Base-by-base conservation (phyloP, 2,113 vertebrate genomes). In the Taxidea taxus region DNA sequence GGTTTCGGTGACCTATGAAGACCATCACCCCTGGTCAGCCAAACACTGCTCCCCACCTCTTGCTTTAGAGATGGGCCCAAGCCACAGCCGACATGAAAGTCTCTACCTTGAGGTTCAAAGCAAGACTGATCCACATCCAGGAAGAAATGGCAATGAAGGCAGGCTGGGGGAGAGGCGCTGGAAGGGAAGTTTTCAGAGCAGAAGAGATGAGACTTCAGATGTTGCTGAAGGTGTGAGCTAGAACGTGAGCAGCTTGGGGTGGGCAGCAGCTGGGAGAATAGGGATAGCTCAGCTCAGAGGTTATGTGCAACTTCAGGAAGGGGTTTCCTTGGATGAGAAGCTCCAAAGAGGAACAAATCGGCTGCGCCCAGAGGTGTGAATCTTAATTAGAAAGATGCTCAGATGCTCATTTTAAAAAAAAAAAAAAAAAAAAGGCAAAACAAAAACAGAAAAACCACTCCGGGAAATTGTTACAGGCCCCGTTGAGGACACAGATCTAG, bases 1-100 rank as follows among this genome's bases (percentile, higher is more conserved):
- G 56, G 62, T 84, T 87, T 85, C 83, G 58, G 51, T 93, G 94
- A 97, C 95, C 81, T 58, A 94, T 27, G 29, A 92, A 68, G 56
- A 87, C 20, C 68, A n/a, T 78, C 95, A 92, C 81, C 95, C 78
- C 84, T 39, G 95, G 80, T 90, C 81, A 78, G 77, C 74, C 51
- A 4, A 49, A 44, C 90, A 95, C 95, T 37, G 60, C 94, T 84
- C 75, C 70, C 92, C 44, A 39, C 81, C 62, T 92, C 87, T 75
- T 64, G 16, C 91, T 81, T 91, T 90, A 81, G 8, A 64, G 74
- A 90, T 60, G 80, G 70, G 68, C 60, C 77, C 14, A 0, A 75
- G 54, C 49, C 60, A 90, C 42, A 20, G 87, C 82, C 87, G 66
- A 54, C 66, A 20, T 51, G 94, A 81, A 81, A 92, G 47, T 74